Evolutionary conservation across 2,888 invertebrate genomes (phyloP).

Genomic region (Drosophila kanekoi): DNA sequence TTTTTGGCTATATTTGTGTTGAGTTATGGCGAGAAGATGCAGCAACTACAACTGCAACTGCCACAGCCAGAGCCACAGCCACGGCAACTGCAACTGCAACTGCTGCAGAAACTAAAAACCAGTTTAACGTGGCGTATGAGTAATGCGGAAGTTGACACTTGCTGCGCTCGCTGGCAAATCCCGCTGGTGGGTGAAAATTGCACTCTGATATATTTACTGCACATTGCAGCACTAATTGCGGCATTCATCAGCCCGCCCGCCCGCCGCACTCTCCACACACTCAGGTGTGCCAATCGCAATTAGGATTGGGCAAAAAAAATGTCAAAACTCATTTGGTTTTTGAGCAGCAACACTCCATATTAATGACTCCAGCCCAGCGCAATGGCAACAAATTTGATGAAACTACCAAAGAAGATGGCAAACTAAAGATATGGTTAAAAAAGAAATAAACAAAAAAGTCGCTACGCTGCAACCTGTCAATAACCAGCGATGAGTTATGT

Average conservation of each 20-base stretch:
- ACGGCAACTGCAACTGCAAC: conserved; percentile 24
- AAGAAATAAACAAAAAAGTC: conserved; percentile 12
- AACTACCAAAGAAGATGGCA: conserved; percentile 16
- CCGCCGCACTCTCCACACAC: background rate
- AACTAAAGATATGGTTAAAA: conserved; percentile 1
- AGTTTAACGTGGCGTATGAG: conserved; percentile 68
- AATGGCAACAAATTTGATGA: conserved; percentile 32
- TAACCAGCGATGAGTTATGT: conserved; percentile 71
- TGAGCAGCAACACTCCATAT: conserved; percentile 20
- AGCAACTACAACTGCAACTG: conserved; percentile 35
- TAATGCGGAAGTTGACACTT: conserved; percentile 80
- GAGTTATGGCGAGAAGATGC: conserved; percentile 78
- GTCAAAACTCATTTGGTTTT: conserved; percentile 50
- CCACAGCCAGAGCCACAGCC: conserved; percentile 3
- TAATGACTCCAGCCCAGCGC: conserved; percentile 46
- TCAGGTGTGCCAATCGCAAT: conserved; percentile 28
- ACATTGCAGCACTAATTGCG: conserved; percentile 63
- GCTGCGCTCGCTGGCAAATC: conserved; percentile 43
- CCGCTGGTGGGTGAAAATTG: conserved; percentile 68
- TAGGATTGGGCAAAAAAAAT: conserved; percentile 28
- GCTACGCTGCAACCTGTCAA: conserved; percentile 58
- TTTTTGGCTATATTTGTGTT: conserved; percentile 77
- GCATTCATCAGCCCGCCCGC: conserved; percentile 43
- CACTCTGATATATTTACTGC: conserved; percentile 68
- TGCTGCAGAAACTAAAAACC: conserved; percentile 38